Conservation (phyloP, 2,888 invertebrate genomes). For the Meandrusa payeni region DNA sequence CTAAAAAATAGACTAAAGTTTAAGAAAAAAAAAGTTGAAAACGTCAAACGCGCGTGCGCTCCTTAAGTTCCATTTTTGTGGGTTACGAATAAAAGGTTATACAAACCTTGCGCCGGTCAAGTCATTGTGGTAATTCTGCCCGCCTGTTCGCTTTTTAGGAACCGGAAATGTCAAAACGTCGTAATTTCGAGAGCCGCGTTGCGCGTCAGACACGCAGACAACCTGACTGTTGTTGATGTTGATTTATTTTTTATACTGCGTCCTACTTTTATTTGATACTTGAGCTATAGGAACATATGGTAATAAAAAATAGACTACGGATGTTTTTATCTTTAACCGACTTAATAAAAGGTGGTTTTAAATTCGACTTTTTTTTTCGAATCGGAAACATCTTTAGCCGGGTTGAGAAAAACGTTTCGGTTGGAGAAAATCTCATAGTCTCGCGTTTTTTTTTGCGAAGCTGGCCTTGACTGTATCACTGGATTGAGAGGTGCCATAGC, state of each 20-base stretch:
- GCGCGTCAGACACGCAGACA: constrained; percentile 28
- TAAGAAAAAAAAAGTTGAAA: too few relatives aligned
- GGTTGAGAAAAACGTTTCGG: too few relatives aligned
- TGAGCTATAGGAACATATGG: constrained; percentile 1
- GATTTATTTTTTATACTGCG: constrained; percentile 11
- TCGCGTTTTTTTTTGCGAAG: too few relatives aligned
- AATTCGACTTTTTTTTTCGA: too few relatives aligned
- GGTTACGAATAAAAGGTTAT: constrained; percentile 19
- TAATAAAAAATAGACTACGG: too few relatives aligned
- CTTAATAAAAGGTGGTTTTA: too few relatives aligned
- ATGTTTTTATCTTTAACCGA: too few relatives aligned
- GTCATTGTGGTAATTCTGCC: constrained; percentile 22
- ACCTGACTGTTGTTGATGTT: constrained; percentile 20
- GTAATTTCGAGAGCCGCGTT: constrained; percentile 31
- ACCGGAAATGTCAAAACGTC: constrained; percentile 41
- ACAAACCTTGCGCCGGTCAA: constrained; percentile 23
- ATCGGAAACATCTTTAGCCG: too few relatives aligned
- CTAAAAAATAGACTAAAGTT: too few relatives aligned
- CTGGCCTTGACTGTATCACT: too few relatives aligned
- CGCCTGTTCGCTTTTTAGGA: constrained; percentile 34
- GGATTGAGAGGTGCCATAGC: too few relatives aligned
- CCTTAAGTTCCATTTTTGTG: not conserved
- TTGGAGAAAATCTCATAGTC: too few relatives aligned
- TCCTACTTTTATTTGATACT: constrained; percentile 1
- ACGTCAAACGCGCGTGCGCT: not conserved